Conservation (phyloP, 2,888 invertebrate species). For the Pandemis heparana region DNA sequence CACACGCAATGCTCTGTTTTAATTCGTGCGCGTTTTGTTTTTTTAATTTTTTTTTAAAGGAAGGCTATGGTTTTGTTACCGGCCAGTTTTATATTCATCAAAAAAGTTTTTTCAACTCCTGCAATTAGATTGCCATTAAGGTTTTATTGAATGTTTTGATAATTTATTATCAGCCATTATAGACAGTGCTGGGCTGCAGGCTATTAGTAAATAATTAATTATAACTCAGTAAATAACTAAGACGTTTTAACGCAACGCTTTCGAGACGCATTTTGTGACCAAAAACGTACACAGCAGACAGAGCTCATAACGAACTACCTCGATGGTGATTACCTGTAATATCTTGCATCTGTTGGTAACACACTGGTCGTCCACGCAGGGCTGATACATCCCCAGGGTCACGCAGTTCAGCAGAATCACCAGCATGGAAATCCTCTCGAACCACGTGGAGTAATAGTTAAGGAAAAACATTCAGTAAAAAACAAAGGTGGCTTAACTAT, state of each 20-base stretch:
- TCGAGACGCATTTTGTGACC: too few relatives aligned
- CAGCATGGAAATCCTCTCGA: slow-evolving; percentile 99
- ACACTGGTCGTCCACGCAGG: slow-evolving; percentile 98
- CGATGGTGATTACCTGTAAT: slow-evolving; percentile 89
- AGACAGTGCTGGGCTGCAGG: not conserved
- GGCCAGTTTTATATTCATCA: not conserved
- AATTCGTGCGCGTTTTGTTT: not conserved
- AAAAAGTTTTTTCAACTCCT: not conserved
- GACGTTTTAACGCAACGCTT: too few relatives aligned
- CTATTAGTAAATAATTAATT: not conserved
- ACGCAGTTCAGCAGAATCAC: slow-evolving; percentile 99
- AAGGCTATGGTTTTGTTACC: not conserved
- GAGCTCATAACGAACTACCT: not conserved
- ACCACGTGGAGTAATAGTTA: slow-evolving; percentile 93
- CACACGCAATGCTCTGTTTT: not conserved
- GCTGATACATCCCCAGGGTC: slow-evolving; percentile 99
- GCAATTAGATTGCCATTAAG: not conserved
- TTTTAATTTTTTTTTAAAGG: not conserved
- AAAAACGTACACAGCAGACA: too few relatives aligned
- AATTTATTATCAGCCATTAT: not conserved
- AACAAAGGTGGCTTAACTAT: not conserved
- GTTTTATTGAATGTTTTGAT: not conserved
- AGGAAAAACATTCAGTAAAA: slow-evolving; percentile 73
- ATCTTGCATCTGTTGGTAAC: slow-evolving; percentile 95
- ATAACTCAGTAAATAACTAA: too few relatives aligned